Conservation (phyloP, 2,888 invertebrate genomes). For the Trachelus stipa region DNA sequence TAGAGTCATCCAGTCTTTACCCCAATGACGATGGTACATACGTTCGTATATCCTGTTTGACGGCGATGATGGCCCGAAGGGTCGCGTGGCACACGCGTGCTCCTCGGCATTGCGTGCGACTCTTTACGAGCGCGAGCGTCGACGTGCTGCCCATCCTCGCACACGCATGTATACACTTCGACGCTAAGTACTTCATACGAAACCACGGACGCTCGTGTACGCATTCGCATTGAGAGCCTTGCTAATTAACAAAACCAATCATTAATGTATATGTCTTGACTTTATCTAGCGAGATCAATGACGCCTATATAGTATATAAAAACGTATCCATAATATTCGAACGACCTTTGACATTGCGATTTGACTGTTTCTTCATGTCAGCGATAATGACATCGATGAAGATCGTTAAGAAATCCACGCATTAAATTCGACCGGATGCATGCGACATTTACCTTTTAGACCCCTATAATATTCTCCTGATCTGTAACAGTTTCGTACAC, state of each 20-base stretch:
- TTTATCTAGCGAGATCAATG: not conserved
- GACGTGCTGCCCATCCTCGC: slow-evolving; percentile 38
- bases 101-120: slow-evolving; percentile 45
- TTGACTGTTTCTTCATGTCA: not conserved
- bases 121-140: slow-evolving; percentile 35
- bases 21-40: not conserved
- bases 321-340: not conserved
- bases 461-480: slow-evolving; percentile 38
- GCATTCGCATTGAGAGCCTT: not conserved
- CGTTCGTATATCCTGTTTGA: slow-evolving; percentile 1
- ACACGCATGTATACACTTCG: slow-evolving; percentile 39
- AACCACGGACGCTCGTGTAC: not conserved
- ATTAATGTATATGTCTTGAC: not conserved
- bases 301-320: not conserved
- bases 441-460: not conserved
- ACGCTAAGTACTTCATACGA: not conserved
- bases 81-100: slow-evolving; percentile 55
- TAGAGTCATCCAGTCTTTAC: not conserved
- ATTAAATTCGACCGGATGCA: not conserved
- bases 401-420: not conserved
- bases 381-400: not conserved
- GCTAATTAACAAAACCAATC: not conserved
- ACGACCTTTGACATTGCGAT: not conserved
- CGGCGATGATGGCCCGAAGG: slow-evolving; percentile 15
- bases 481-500: slow-evolving; percentile 53